Evolutionary conservation across 2,888 invertebrate species (phyloP), one percentile per base, ranked within the genome.

Genomic region (Drosophila vallismaia): DNA sequence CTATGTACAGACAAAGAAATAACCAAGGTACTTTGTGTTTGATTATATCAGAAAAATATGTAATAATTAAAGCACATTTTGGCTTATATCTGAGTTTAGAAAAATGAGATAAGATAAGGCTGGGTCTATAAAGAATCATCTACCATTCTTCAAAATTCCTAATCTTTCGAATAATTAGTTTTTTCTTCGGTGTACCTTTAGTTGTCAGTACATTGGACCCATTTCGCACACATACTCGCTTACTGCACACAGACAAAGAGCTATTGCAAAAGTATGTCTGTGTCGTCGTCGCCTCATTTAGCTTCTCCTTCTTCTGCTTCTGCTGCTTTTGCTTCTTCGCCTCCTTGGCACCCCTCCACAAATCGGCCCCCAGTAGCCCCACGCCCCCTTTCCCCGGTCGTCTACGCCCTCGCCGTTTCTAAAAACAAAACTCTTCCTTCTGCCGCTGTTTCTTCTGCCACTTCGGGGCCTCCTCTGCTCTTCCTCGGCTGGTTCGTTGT

Each of bases 351-450:
- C 7, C 31, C 12, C 46, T n/a, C 64, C 12, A 19, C 44, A 14
- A 10, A 31, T 44, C 38, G 46, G 42, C 52, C 36, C 31, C 44
- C 48, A 29, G n/a, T 19, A 19, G 38, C 46, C 51, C 40, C 51
- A 33, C 10, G 12, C 24, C 40, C 14, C 26, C n/a, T 29, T 24
- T 10, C 52, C 42, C 38, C 50, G 33, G 28, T 28, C 53, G 60
- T 62, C 60, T 62, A 62, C 60, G 49, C 60, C 60, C 60, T 48
- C 60, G 38, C 69, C 50, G 53, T 58, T 72, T 72, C 73, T 72
- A 77, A 82, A 71, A 75, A 76, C 75, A 81, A 86, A 82, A 86
- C 86, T 84, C 86, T 87, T 87, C 86, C 86, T 84, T 81, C 82
- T 75, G 69, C 64, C 56, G 55, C 60, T 28, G 31, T 26, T 45